Evolutionary conservation across 2,113 vertebrate species (phyloP), one percentile per base, ranked within the genome.

Genomic region (Gallinago jamesoni): DNA sequence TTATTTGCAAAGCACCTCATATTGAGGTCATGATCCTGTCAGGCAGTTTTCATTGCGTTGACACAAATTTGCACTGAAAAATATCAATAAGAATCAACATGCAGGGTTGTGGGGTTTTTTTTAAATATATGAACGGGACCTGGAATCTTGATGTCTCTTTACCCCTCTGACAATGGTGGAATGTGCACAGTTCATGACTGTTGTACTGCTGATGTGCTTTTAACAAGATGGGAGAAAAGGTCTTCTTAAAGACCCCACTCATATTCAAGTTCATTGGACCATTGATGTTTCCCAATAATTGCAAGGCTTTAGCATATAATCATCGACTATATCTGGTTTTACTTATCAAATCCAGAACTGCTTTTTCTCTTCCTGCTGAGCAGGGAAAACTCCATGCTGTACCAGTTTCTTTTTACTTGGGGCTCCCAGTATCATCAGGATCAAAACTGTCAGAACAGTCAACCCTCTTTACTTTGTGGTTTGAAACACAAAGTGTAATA

Each of bases 271-370:
- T 95, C 93, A 68, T 94, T 89, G 93, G 90, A 76, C 96, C 17
- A 8, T 96, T 96, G 81, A 94, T 97, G 93, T 80, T 97, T 98
- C 89, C 91, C 96, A 98, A 98, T 97, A 94, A 97, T 98, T 98
- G 91, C 84, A 97, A 95, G 75, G 79, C 94, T 96, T 97, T 97
- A 92, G 94, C 93, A 85, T 96, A 76, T 89, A 97, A 92, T 96
- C 84, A 96, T 97, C 45, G 76, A 79, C 70, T 96, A 77, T 91
- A 95, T 98, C 97, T 98, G 98, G 89, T 97, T 99, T 98, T 97
- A 97, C 97, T 98, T 98, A 98, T 98, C 95, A 98, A 97, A 82
- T 94, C 97, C 97, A 98, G 98, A 98, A 95, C 97, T 97, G 96
- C 93, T 93, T 97, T 97, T 98, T 97, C 90, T 98, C 94, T 96